Conservation (phyloP, 1,140 invertebrate genomes). For the Pinna nobilis region DNA sequence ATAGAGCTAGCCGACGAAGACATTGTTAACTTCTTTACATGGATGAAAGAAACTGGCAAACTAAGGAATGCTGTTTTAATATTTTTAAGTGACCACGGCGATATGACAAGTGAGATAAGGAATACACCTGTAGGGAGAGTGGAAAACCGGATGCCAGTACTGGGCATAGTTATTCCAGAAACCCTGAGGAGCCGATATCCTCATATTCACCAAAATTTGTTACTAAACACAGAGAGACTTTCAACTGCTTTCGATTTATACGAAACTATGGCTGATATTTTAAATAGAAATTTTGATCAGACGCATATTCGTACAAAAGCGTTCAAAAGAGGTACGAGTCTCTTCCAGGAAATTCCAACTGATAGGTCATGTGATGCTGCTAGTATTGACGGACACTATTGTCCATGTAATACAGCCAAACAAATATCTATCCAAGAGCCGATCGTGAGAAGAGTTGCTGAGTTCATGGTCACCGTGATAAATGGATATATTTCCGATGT, state of each 20-base stretch:
- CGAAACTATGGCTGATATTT: slow-evolving; percentile 69
- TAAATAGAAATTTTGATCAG: slow-evolving; percentile 64
- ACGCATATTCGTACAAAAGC: no score
- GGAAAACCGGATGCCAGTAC: slow-evolving; percentile 91
- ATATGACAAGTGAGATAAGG: slow-evolving; percentile 88
- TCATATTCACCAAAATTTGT: slow-evolving; percentile 81
- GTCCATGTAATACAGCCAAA: slow-evolving; percentile 43
- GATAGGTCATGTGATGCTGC: slow-evolving; percentile 41
- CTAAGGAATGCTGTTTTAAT: slow-evolving; percentile 81
- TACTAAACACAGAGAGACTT: slow-evolving; percentile 78
- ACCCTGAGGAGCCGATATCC: slow-evolving; percentile 81
- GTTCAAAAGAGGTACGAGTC: slow-evolving; percentile 62
- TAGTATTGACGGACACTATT: slow-evolving; percentile 43
- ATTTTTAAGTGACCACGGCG: slow-evolving; percentile 94
- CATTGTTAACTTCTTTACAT: slow-evolving; percentile 64
- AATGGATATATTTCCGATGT: slow-evolving; percentile 38
- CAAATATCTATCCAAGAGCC: slow-evolving; percentile 5
- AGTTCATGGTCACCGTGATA: slow-evolving; percentile 28
- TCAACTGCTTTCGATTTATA: slow-evolving; percentile 76
- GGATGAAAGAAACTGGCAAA: slow-evolving; percentile 61
- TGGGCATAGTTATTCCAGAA: slow-evolving; percentile 85
- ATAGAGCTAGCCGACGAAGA: slow-evolving; percentile 46
- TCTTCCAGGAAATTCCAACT: slow-evolving; percentile 65
- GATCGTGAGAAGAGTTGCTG: slow-evolving; percentile 19
- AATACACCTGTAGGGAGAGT: slow-evolving; percentile 88